These are phyloP conservation scores for Malaclemys terrapin DNA, from an alignment of 2,113 vertebrate genomes.

Conservation along the genomic window DNA sequence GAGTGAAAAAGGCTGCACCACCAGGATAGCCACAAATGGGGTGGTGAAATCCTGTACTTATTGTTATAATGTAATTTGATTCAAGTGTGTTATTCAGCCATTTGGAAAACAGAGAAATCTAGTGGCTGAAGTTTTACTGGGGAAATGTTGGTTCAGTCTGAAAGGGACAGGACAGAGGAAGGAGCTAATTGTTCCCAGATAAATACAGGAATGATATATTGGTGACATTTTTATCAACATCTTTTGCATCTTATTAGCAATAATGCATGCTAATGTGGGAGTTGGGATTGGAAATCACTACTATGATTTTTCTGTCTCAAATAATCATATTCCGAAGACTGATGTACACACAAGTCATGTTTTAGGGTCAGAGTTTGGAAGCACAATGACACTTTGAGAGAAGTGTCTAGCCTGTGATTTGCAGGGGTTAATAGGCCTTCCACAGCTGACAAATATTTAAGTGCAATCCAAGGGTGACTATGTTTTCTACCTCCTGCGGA, in stretches of 20 bases:
- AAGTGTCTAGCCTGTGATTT: not conserved
- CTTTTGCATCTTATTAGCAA: not conserved
- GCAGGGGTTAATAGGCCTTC: too few species aligned
- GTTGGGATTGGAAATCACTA: accelerated
- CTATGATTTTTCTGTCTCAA: not conserved
- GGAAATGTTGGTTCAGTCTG: not conserved
- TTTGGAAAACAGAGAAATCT: not conserved
- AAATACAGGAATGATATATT: not conserved
- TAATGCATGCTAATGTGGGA: not conserved
- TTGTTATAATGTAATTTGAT: not conserved
- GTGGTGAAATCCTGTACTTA: not conserved
- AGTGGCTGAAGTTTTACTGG: accelerated
- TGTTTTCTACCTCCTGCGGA: accelerated
- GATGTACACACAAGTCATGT: accelerated
- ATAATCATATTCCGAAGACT: not conserved
- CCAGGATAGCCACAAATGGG: not conserved
- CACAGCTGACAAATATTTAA: accelerated
- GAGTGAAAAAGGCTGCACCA: not conserved
- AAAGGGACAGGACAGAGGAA: not conserved
- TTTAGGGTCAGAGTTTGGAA: not conserved
- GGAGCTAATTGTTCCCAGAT: not conserved
- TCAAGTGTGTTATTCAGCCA: not conserved
- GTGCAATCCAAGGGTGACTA: accelerated
- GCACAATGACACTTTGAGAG: not conserved
- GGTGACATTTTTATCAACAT: accelerated